Evolutionary conservation across 2,113 vertebrate genomes (phyloP), one percentile per base, ranked within the genome.

Genomic region (Oceanodroma tethys): DNA sequence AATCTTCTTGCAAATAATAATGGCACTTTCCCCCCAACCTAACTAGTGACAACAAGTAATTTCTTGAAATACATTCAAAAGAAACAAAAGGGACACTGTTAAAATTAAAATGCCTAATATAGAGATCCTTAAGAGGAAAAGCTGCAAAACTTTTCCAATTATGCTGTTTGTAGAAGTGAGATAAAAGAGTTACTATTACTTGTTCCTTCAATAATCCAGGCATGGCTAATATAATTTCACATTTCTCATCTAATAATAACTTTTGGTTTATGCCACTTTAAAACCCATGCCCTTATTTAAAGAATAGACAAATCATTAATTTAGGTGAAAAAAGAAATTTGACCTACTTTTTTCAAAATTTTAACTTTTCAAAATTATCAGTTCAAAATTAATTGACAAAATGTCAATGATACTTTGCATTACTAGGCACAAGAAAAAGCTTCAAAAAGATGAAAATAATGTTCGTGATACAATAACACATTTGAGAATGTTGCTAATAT

Each of bases 1-100:
- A 45, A 43, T 20, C 22, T 56, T 60, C 20, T 17, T n/a, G 20
- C n/a, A 68, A 59, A 86, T 34, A 36, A 36, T 16, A 66, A 43
- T 0, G 2, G 42, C 7, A 48, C 0, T 55, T 47, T 40, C 2
- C n/a, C 19, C 27, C 16, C 36, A 71, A 6, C 10, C n/a, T 81
- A 27, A 67, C 34, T 62, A 32, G n/a, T n/a, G 53, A 42, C 29
- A 65, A 27, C 10, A 62, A 86, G 20, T 53, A 52, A 42, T 73
- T 76, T 32, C 29, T 34, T 59, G n/a, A 86, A 92, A 85, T 38
- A 13, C 0, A 5, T 50, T 79, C 38, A 47, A 63, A 59, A 55
- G 76, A 81, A 93, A 68, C 32, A 67, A 74, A 62, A 68, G n/a
- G 21, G n/a, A 43, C 1, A 6, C 11, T 62, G 8, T 40, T 50